These are phyloP conservation scores for Thamnophis sirtalis DNA, from an alignment of 2,113 vertebrate genomes.

Conservation along the genomic window DNA sequence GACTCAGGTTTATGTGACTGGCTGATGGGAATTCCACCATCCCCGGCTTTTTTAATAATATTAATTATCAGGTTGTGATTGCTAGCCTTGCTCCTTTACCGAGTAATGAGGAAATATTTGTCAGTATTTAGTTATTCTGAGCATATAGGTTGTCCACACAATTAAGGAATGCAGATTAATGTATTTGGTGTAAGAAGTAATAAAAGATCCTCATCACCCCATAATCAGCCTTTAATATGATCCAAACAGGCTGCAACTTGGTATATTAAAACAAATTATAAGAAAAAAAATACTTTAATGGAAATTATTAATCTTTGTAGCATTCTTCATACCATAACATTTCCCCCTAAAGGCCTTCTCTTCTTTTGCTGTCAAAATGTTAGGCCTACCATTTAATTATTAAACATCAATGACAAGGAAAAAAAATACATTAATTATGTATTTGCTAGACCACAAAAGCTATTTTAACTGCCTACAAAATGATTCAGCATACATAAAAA, in stretches of 20 bases:
- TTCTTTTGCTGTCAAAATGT: conserved; percentile 44
- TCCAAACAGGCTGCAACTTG: neutral
- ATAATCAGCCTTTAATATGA: neutral
- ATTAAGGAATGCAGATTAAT: neutral
- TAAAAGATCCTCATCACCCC: neutral
- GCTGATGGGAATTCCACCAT: neutral
- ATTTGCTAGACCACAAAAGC: conserved; percentile 41
- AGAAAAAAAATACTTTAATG: conserved; percentile 1
- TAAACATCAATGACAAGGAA: conserved; percentile 43
- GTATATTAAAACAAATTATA: conserved; percentile 4
- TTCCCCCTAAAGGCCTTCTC: conserved; percentile 43
- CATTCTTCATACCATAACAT: neutral
- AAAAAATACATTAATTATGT: conserved; percentile 53
- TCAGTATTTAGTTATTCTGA: neutral
- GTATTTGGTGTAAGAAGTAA: neutral
- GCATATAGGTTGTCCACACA: neutral
- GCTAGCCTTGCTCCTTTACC: neutral
- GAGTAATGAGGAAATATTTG: neutral
- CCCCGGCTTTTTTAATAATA: too few relatives aligned
- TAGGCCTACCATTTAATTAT: conserved; percentile 56
- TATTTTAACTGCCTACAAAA: conserved; percentile 36
- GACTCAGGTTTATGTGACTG: neutral
- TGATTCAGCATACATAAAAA: conserved; percentile 42
- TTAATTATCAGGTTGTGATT: neutral
- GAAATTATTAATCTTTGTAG: conserved; percentile 11